Evolutionary conservation across 1,140 invertebrate species (phyloP), one percentile per base, ranked within the genome.

Genomic region (Drosophila trapezifrons): DNA sequence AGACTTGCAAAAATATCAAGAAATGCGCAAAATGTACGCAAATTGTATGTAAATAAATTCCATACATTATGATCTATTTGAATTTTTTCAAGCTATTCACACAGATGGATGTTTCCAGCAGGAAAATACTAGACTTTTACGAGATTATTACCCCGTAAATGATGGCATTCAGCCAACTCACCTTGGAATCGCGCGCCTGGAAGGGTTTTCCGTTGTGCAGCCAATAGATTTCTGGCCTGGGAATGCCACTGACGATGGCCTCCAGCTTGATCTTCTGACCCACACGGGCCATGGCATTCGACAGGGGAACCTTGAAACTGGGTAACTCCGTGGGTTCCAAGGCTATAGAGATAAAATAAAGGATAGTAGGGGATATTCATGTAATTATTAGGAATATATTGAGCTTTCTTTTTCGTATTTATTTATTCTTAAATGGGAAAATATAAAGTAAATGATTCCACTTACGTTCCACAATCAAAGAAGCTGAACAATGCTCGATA

Each of bases 391-490:
- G 17, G 2, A 13, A 45, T 12, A 20, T 13, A 22, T 20, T 3
- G 4, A 45, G 7, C n/a, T 8, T 17, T 17, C n/a, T 7, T 35
- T 35, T 35, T 8, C 10, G 32, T 35, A 2, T 12, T 35, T 35
- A n/a, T n/a, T n/a, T n/a, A n/a, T n/a, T n/a, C n/a, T n/a, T n/a
- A n/a, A 35, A 35, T 22, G 4, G 4, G 22, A 22, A 22, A 20
- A 25, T 13, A 5, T 27, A 2, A 13, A 27, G 18, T 17, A 52
- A 17, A 38, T 22, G 5, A 3, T 9, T 27, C 0, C 4, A 87
- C 91, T 87, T 91, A 93, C 96, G 95, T 94, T 96, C 96, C 2
- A 98, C 96, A 57, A 93, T 95, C 17, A 98, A 93, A 49, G 93
- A 94, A 8, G 96, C 96, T 38, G 94, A 94, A 15, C 96, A 96